Percentiles rank a stretch among this genome's conserved stretches.
phyloP scores from a whole-genome alignment of 1,140 invertebrate genomes.

The Cepaea nemoralis region DNA sequence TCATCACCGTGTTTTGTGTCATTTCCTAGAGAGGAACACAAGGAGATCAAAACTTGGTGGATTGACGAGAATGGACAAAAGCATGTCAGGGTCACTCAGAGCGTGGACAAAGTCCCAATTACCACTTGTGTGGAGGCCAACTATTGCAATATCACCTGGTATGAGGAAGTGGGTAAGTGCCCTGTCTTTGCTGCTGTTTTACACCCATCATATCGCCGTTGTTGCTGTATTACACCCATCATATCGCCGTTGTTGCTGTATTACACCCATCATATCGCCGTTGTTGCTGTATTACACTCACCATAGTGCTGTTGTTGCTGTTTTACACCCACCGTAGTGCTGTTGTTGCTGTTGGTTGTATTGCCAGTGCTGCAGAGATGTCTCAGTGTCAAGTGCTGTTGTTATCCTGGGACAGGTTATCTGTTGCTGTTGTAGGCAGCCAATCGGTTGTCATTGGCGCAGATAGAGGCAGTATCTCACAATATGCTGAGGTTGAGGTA shows the following conservation, averaged over 20 bases:
- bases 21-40: conserved; percentile 9
- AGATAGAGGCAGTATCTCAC: no score
- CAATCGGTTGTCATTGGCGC: no score
- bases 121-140: conserved; percentile 27
- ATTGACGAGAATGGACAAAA: background rate
- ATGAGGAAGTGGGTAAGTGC: conserved; percentile 31
- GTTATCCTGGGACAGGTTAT: no score
- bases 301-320: background rate
- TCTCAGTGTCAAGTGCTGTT: no score
- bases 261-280: background rate
- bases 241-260: background rate
- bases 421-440: no score
- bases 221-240: background rate
- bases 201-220: no score
- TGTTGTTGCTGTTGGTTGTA: background rate
- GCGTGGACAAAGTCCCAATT: background rate
- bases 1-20: no score
- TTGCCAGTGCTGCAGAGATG: background rate
- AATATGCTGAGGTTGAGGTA: no score
- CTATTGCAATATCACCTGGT: conserved; percentile 36
- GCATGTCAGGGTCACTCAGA: background rate
- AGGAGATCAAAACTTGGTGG: background rate
- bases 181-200: no score
- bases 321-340: background rate
- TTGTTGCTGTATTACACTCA: background rate